These are phyloP conservation scores for Callithrix jacchus DNA, from an alignment of 2,113 vertebrate species.

Conservation along the genomic window DNA sequence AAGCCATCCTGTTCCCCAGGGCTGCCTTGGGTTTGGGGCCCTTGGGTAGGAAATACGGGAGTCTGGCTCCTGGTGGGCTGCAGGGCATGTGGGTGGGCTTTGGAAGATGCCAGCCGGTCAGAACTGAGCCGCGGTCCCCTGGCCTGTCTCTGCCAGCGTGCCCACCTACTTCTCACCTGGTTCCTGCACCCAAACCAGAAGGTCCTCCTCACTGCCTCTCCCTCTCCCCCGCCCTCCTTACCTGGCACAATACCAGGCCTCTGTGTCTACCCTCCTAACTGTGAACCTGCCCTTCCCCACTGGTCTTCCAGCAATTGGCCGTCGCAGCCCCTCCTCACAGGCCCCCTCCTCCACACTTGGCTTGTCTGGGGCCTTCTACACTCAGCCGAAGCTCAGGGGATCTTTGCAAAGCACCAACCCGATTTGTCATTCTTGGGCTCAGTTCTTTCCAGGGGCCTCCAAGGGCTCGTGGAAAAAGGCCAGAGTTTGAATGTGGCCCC, in stretches of 20 bases:
- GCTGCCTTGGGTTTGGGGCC: not conserved
- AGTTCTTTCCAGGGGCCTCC: not conserved
- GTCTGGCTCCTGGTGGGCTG: not conserved
- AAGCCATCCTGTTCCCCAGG: not conserved
- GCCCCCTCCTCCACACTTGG: too few species aligned
- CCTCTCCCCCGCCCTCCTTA: not conserved
- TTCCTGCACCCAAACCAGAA: not conserved
- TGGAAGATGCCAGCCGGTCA: rapidly evolving
- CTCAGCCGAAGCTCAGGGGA: not conserved
- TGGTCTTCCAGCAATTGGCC: not conserved
- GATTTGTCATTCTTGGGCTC: not conserved
- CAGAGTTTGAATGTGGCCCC: not conserved
- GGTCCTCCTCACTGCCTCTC: rapidly evolving
- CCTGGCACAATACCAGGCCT: rapidly evolving
- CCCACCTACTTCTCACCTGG: not conserved
- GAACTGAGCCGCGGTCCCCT: rapidly evolving
- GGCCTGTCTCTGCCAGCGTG: rapidly evolving
- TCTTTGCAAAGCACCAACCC: not conserved
- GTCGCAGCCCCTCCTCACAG: not conserved
- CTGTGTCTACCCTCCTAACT: not conserved
- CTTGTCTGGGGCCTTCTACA: not conserved
- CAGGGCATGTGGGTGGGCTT: not conserved
- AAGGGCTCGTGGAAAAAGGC: not conserved
- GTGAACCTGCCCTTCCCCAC: rapidly evolving
- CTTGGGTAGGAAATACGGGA: not conserved